Evolutionary conservation across 2,113 vertebrate genomes (phyloP).

Genomic region (Mastomys natalensis): DNA sequence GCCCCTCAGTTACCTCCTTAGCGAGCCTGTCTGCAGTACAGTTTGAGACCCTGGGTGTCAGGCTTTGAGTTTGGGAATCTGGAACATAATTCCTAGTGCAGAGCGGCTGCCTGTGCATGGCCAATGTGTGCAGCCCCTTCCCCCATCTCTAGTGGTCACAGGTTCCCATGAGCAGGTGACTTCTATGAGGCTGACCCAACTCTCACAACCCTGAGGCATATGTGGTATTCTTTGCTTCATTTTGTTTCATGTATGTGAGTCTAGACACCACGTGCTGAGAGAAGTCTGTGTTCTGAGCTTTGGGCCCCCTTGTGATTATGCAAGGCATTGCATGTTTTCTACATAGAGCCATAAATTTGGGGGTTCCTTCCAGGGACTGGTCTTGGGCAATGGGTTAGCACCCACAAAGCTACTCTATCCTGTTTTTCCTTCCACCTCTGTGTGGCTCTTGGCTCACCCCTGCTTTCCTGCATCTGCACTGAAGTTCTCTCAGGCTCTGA

Average conservation of each 20-base stretch:
- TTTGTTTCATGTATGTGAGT: too few relatives aligned
- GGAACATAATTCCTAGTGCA: background rate
- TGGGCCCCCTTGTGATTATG: background rate
- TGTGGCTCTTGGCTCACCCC: background rate
- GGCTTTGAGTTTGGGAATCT: background rate
- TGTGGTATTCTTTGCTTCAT: background rate
- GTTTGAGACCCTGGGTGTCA: background rate
- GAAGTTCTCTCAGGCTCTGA: background rate
- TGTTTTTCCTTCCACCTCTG: background rate
- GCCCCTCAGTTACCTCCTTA: background rate
- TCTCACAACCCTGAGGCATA: background rate
- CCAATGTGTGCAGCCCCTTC: background rate
- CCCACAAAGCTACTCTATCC: background rate
- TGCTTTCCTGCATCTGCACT: background rate
- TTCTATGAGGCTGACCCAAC: background rate
- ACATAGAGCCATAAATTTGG: background rate
- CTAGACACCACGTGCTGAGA: background rate
- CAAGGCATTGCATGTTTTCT: background rate
- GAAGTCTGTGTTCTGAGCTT: background rate
- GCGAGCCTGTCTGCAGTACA: background rate
- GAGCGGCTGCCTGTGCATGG: background rate
- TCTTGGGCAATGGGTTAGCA: background rate
- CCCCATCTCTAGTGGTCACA: background rate
- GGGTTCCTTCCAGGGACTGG: background rate
- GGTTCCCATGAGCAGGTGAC: background rate